A percentile compares a stretch with the other conserved stretches of the same genome.
phyloP scores from a whole-genome alignment of 2,113 vertebrate species.

The Arothron firmamentum region DNA sequence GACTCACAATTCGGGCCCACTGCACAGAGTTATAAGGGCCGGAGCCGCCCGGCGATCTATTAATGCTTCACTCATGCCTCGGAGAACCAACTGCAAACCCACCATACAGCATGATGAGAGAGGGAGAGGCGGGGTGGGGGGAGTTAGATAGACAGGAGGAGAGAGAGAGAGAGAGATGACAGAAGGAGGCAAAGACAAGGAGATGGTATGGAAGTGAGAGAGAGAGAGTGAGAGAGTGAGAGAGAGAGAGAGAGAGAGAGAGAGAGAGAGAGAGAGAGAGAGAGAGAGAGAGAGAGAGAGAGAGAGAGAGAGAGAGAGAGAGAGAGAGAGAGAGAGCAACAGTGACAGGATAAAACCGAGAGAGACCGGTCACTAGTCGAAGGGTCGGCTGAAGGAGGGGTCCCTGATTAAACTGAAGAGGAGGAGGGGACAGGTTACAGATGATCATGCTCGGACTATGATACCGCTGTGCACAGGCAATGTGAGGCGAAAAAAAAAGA shows the following conservation, averaged over 20 bases:
- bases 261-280: conserved; percentile 12
- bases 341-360: conserved; percentile 26
- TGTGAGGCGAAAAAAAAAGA: conserved; percentile 9
- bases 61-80: conserved; percentile 99
- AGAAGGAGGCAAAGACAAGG: conserved; percentile 5
- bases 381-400: conserved; percentile 34
- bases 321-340: conserved; percentile 4
- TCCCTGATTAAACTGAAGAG: conserved; percentile 40
- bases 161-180: conserved; percentile 1
- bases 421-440: conserved; percentile 30
- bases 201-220: conserved; percentile 32
- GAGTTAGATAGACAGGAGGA: conserved; percentile 21
- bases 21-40: conserved; percentile 99
- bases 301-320: conserved; percentile 37
- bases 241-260: conserved; percentile 8
- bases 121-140: conserved; percentile 42
- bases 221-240: conserved; percentile 11
- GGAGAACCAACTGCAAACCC: conserved; percentile 97
- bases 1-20: conserved; percentile 99
- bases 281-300: conserved; percentile 3
- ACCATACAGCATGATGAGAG: conserved; percentile 86
- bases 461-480: conserved; percentile 25
- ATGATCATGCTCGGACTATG: conserved; percentile 42
- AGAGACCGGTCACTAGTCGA: conserved; percentile 38
- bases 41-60: conserved; percentile 99